These are phyloP conservation scores for Ispidina picta DNA, from an alignment of 2,797 vertebrate genomes.

Conservation along the genomic window DNA sequence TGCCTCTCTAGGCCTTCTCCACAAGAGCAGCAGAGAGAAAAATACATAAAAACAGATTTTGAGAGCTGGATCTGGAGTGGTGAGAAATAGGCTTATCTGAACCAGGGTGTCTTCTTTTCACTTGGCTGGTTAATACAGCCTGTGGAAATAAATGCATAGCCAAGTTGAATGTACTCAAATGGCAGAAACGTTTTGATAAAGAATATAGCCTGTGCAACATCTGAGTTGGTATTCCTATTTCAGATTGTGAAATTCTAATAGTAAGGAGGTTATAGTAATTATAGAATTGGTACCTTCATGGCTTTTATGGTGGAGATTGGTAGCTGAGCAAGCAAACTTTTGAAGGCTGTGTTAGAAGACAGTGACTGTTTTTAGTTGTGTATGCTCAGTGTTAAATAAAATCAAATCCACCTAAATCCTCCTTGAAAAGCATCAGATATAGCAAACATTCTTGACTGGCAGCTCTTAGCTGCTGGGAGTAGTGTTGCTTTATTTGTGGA, in stretches of 20 bases:
- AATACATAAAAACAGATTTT: background rate
- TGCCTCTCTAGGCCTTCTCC: background rate
- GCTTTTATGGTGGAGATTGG: background rate
- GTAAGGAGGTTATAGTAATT: background rate
- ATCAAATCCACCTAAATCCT: background rate
- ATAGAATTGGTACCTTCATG: rapidly evolving
- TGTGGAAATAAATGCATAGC: background rate
- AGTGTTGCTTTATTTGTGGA: background rate
- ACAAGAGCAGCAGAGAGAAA: background rate
- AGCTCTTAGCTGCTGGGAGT: background rate
- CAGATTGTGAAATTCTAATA: background rate
- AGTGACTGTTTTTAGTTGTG: background rate
- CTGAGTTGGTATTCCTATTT: background rate
- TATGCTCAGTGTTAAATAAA: background rate
- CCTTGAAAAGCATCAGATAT: background rate
- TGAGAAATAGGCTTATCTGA: background rate
- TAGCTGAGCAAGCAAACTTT: background rate
- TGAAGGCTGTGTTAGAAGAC: background rate
- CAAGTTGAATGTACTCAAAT: background rate
- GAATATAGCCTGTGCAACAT: background rate
- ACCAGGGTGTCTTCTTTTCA: rapidly evolving
- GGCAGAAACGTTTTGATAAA: background rate
- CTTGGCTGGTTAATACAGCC: background rate
- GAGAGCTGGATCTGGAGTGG: background rate
- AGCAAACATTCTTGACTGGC: background rate